Percentiles rank a stretch among this genome's conserved stretches.
Evolutionary conservation across 37 sponge, comb jelly and placozoan genomes (phyloP).

Genomic region (Geodia barretti): DNA sequence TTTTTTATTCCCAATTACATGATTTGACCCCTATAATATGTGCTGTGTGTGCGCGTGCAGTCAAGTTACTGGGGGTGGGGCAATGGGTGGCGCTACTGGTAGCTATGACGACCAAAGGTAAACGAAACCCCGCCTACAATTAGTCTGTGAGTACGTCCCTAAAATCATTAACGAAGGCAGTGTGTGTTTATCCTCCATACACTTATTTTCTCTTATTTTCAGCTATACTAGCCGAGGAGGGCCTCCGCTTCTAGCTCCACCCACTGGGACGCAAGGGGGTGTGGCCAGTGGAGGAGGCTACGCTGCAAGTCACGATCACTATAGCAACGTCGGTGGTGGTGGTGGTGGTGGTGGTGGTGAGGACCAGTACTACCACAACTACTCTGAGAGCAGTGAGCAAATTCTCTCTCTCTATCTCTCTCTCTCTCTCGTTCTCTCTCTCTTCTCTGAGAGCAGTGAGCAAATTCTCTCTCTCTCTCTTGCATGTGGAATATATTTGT

Average conservation of each 20-base stretch:
- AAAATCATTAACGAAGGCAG: too few species aligned
- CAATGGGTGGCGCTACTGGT: neutral
- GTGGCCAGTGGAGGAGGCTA: neutral
- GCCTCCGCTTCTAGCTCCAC: neutral
- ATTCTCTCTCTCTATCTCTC: too few species aligned
- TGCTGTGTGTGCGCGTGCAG: neutral
- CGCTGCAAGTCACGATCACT: neutral
- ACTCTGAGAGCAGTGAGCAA: conserved; percentile 41
- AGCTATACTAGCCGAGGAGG: neutral
- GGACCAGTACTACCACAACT: conserved; percentile 57
- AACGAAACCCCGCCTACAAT: neutral
- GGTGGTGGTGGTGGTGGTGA: neutral
- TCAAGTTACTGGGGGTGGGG: neutral
- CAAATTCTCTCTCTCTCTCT: too few species aligned
- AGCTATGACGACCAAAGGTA: neutral
- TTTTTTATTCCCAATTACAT: too few species aligned
- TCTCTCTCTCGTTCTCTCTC: too few species aligned
- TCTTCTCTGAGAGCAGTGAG: too few species aligned
- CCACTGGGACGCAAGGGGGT: too few species aligned
- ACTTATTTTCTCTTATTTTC: neutral
- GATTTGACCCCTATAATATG: too few species aligned
- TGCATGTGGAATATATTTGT: too few species aligned
- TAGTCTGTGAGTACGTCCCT: neutral
- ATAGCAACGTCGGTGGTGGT: too few species aligned
- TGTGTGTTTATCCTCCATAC: neutral